Evolutionary conservation across 2,113 vertebrate species (phyloP), one percentile per base, ranked within the genome.

Genomic region (Pelvicachromis taeniatus): DNA sequence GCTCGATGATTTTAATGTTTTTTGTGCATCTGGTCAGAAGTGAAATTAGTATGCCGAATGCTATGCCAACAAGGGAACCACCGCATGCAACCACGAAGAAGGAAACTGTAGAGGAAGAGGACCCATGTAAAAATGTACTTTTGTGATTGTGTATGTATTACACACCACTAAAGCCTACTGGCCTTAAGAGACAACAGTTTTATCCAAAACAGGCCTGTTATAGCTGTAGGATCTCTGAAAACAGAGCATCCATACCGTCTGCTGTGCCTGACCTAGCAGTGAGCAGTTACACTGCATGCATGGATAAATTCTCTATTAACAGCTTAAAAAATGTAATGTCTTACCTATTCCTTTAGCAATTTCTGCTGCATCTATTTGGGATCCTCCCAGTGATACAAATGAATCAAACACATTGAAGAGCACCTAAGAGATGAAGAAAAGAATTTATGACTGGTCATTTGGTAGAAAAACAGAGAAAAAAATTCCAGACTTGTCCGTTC

Each of bases 11-110:
- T 83, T 97, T 96, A 86, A 99, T 96, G 1, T 98, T 98, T 88
- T 99, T 97, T 11, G 98, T 99, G 94, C 96, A 97, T 78, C 97
- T 96, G 48, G 97, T 98, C 91, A 99, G 88, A 63, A 99, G 53
- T 0, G 97, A 97, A 29, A 99, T 95, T 78, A 99, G 92, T 82
- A 98, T 94, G 17, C 97, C 98, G 40, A 98, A 99, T 42, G 95
- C 11, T 4, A 99, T 80, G 0, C 98, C 98, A 40, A 99, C 40
- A 5, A 99, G 91, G 2, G 97, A 96, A 7, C 99, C 98, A 4
- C 99, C 99, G 1, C 99, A 96, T 65, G 98, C 98, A 89, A 99
- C 99, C 85, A 99, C 97, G 6, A 99, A 97, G 95, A 99, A 99
- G 53, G 98, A 98, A 89, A 98, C 98, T 99, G 95, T 5, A 45